phyloP scores from a whole-genome alignment of 2,113 vertebrate species.

The Corynorhinus townsendii region DNA sequence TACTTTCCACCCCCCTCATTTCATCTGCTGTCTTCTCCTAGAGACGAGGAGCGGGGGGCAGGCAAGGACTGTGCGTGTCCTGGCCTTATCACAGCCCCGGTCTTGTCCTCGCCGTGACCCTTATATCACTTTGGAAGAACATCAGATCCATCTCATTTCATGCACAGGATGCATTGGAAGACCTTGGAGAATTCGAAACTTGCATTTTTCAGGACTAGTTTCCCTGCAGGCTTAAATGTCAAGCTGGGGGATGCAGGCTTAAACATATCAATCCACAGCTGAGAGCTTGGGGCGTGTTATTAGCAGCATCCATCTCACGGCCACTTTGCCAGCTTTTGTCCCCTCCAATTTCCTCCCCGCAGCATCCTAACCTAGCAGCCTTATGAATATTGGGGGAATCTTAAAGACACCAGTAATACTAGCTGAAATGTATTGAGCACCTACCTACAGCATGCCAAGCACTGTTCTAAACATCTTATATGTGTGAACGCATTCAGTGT shows the following conservation, averaged over 20 bases:
- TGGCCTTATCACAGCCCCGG: rapidly evolving
- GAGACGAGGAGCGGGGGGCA: not conserved
- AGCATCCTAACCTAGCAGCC: not conserved
- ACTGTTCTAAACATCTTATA: not conserved
- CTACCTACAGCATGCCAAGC: not conserved
- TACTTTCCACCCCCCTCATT: rapidly evolving
- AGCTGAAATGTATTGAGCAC: not conserved
- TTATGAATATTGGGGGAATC: not conserved
- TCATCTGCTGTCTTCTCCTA: not conserved
- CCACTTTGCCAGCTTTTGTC: not conserved
- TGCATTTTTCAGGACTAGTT: conserved; percentile 11
- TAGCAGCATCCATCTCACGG: not conserved
- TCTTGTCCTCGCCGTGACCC: not conserved
- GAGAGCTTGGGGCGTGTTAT: rapidly evolving
- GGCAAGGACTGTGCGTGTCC: not conserved
- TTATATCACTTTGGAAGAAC: not conserved
- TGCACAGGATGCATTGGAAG: not conserved
- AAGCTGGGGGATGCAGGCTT: not conserved
- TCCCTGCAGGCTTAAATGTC: not conserved
- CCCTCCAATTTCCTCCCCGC: not conserved
- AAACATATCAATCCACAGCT: not conserved
- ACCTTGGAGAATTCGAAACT: not conserved
- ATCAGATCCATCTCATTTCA: not conserved
- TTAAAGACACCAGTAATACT: not conserved
- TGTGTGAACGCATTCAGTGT: not conserved